Evolutionary conservation across 1,140 invertebrate genomes (phyloP).

Genomic region (Apis florea): DNA sequence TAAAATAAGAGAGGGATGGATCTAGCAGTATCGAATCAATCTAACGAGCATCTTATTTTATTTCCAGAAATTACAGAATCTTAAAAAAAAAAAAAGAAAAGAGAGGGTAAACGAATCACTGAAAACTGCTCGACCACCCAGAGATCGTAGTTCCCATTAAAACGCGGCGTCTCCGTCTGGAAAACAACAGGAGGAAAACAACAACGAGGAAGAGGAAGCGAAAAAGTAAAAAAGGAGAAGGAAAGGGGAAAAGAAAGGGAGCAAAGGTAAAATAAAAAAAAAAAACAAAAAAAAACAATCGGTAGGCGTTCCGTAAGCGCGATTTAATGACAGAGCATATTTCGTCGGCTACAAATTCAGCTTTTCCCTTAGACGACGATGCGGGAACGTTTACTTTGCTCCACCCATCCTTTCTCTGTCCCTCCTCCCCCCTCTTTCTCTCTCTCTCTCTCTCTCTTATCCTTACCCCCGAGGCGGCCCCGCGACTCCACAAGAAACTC

Average conservation of each 20-base stretch:
- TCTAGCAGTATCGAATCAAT: too few species aligned
- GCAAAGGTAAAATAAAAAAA: not conserved
- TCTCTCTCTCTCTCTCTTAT: not conserved
- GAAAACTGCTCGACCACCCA: not conserved
- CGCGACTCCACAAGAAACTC: constrained; percentile 42
- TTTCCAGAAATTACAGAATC: not conserved
- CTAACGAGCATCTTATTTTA: not conserved
- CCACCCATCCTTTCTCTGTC: constrained; percentile 15
- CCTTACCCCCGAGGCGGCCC: not conserved
- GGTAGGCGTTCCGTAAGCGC: constrained; percentile 27
- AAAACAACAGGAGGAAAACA: not conserved
- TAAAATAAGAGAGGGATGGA: too few species aligned
- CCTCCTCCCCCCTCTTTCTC: not conserved
- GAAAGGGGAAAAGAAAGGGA: not conserved
- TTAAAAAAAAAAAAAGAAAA: not conserved
- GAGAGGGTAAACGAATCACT: not conserved
- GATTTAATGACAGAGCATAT: constrained; percentile 41
- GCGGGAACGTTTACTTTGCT: constrained; percentile 27
- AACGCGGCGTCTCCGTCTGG: not conserved
- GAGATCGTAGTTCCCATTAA: not conserved
- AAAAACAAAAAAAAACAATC: not conserved
- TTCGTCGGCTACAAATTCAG: constrained; percentile 42
- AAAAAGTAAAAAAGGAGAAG: not conserved
- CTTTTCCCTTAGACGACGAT: constrained; percentile 31
- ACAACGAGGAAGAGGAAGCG: not conserved